These are phyloP conservation scores for Girardinus metallicus DNA, from an alignment of 2,797 vertebrate species.

Conservation along the genomic window DNA sequence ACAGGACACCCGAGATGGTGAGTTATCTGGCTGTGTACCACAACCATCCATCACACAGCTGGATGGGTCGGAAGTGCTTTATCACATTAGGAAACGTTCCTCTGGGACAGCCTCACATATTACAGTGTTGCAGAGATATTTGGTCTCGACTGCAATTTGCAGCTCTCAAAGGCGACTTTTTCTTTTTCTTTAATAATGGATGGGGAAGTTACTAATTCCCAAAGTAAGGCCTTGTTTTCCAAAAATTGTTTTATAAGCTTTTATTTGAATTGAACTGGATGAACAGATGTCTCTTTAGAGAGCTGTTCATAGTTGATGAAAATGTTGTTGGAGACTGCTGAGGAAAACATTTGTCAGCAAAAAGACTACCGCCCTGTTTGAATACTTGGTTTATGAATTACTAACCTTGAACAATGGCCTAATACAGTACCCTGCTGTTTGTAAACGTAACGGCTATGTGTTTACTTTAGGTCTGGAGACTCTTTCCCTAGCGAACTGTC, in stretches of 20 bases:
- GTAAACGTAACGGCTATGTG: slow-evolving; percentile 10
- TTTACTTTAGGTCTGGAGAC: slow-evolving; percentile 5
- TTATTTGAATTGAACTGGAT: slow-evolving; percentile 18
- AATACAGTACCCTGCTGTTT: slow-evolving; percentile 4
- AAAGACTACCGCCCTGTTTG: slow-evolving; percentile 51
- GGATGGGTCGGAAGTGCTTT: slow-evolving; percentile 51
- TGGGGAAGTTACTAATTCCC: slow-evolving; percentile 31
- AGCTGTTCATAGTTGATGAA: slow-evolving; percentile 46
- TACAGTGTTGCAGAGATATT: slow-evolving; percentile 45
- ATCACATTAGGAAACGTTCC: slow-evolving; percentile 58
- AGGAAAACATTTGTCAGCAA: slow-evolving; percentile 59
- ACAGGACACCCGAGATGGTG: slow-evolving; percentile 11
- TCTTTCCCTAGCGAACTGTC: not conserved
- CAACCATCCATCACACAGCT: slow-evolving; percentile 60
- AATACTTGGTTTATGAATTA: slow-evolving; percentile 66
- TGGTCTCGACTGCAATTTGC: slow-evolving; percentile 57
- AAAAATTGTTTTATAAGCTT: not conserved
- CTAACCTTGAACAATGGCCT: slow-evolving; percentile 49
- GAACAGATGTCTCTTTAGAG: slow-evolving; percentile 25
- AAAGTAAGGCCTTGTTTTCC: slow-evolving; percentile 30
- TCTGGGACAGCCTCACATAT: slow-evolving; percentile 58
- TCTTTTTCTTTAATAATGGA: slow-evolving; percentile 49
- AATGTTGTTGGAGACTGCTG: slow-evolving; percentile 28
- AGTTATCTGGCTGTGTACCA: slow-evolving; percentile 41
- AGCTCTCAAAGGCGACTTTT: slow-evolving; percentile 48